These are phyloP conservation scores for Ephydatia muelleri DNA, from an alignment of 37 sponge, comb jelly and placozoan genomes.

Conservation along the genomic window DNA sequence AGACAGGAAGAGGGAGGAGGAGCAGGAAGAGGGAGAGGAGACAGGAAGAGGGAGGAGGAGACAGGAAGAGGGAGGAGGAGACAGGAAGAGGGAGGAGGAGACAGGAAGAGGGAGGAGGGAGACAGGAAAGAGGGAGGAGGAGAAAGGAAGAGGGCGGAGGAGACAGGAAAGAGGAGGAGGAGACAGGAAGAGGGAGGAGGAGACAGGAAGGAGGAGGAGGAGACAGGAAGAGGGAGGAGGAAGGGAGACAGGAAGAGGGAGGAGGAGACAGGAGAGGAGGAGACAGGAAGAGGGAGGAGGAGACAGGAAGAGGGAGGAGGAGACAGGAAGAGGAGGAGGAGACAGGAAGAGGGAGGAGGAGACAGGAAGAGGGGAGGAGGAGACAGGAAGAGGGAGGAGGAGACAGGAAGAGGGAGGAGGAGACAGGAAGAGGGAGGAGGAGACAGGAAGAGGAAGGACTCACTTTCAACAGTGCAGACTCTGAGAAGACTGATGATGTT, in stretches of 20 bases:
- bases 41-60: background rate
- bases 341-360: background rate
- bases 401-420: no score
- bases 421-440: background rate
- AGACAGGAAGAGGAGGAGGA: background rate
- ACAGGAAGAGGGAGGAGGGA: no score
- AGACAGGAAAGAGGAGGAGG: no score
- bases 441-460: background rate
- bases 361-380: background rate
- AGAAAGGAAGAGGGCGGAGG: no score
- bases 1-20: background rate
- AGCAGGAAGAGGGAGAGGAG: slow-evolving; percentile 6
- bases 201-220: no score
- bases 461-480: slow-evolving; percentile 56
- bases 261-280: no score
- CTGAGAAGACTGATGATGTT: slow-evolving; percentile 60
- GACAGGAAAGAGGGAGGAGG: background rate
- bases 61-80: no score
- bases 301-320: background rate
- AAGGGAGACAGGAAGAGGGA: no score
- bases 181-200: no score
- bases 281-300: background rate
- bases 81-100: no score
- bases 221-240: no score
- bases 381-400: background rate